Base-by-base conservation (phyloP, 2,888 invertebrate species). In the Morpho helenor region DNA sequence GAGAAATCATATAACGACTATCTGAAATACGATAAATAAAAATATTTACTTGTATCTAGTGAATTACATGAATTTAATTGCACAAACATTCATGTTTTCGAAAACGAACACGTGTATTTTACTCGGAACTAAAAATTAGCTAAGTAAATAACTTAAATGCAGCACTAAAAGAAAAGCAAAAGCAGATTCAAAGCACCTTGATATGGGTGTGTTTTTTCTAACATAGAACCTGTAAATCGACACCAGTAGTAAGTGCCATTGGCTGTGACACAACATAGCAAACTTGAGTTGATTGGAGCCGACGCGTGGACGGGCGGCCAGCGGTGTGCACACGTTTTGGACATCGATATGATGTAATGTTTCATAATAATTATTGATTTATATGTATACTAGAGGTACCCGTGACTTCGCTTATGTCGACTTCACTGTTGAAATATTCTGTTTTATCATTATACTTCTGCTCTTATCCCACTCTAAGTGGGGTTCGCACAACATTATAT, bases 201-300 rank as follows among this genome's bases (percentile, higher is more conserved):
- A 53, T 57, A 49, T 44, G 49, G 49, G 53, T 63, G 49, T 45
- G 50, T 59, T 62, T 64, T 61, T 60, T 55, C 43, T 53, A 46
- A 54, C 40, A 55, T 56, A 53, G 57, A 46, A 66, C 64, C 66
- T 76, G 87, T 82, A 85, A 87, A 64, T 42, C 50, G 71, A 87
- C 73, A 84, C 80, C 74, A 62, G 72, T 71, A 68, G 71, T 75
- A 68, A 76, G 80, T 80, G 80, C 77, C 78, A 78, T 80, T 74
- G 73, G 69, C 75, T 75, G 75, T 79, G 80, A 82, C 82, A 82
- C 71, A 84, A 81, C 79, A 82, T 70, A 72, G 68, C 68, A 75
- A 76, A 78, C 74, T 66, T 74, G 80, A 84, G 62, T 69, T 75
- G 79, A 84, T 80, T 63, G 62, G 71, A 73, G 43, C 54, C 43